A percentile compares a stretch with the other conserved stretches of the same genome.
Conservation (phyloP, 92 coral and sea anemone genomes). For the Montipora capitata region DNA sequence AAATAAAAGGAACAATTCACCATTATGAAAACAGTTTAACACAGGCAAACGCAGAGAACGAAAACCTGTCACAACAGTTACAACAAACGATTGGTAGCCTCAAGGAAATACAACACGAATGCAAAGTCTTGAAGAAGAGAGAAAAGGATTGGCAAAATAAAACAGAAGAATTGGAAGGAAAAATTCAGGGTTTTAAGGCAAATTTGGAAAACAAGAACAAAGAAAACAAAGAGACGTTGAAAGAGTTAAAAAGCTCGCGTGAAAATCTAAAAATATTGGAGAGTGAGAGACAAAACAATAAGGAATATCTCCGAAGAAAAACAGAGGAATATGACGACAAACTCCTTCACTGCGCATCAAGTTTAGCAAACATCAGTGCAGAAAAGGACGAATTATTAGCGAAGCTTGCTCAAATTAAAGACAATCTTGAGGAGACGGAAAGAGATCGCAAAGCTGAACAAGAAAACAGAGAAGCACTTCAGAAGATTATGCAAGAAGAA, state of each 20-base stretch:
- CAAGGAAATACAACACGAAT: slow-evolving; percentile 16
- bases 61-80: slow-evolving; percentile 42
- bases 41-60: slow-evolving; percentile 53
- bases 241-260: slow-evolving; percentile 24
- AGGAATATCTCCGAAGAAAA: neutral
- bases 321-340: slow-evolving; percentile 31
- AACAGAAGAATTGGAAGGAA: slow-evolving; percentile 35
- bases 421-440: slow-evolving; percentile 32
- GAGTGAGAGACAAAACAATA: slow-evolving; percentile 6
- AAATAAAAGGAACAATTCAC: slow-evolving; percentile 30
- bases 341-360: slow-evolving; percentile 45
- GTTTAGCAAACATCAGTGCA: slow-evolving; percentile 24
- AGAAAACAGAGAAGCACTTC: slow-evolving; percentile 41
- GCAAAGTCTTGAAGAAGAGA: slow-evolving; percentile 12
- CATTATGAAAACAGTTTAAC: slow-evolving; percentile 53
- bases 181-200: slow-evolving; percentile 39
- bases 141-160: slow-evolving; percentile 51
- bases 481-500: slow-evolving; percentile 77
- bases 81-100: slow-evolving; percentile 42
- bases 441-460: slow-evolving; percentile 28
- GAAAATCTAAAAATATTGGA: slow-evolving; percentile 34
- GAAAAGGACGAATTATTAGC: slow-evolving; percentile 51
- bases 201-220: slow-evolving; percentile 36
- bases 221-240: slow-evolving; percentile 37
- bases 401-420: slow-evolving; percentile 39